Evolutionary conservation across 2,797 vertebrate genomes (phyloP).

Genomic region (Manis javanica): DNA sequence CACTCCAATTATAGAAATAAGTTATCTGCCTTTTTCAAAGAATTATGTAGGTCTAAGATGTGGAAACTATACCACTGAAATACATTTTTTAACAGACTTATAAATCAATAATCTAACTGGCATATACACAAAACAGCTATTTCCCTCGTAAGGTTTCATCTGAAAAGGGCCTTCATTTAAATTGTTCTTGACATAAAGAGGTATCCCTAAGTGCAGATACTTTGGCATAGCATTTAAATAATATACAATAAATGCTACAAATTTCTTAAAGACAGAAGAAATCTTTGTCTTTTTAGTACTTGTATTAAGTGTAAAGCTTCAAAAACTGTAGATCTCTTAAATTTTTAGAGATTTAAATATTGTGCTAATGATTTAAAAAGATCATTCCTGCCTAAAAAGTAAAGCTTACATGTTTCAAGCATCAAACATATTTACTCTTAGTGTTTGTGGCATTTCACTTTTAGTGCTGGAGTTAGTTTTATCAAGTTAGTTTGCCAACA

Average conservation of each 20-base stretch:
- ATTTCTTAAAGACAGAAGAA: constrained; percentile 66
- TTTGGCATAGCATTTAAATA: constrained; percentile 76
- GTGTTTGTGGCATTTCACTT: constrained; percentile 77
- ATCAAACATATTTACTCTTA: constrained; percentile 80
- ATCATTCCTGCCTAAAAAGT: constrained; percentile 74
- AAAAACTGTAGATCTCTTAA: constrained; percentile 72
- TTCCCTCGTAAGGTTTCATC: constrained; percentile 21
- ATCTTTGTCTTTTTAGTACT: constrained; percentile 69
- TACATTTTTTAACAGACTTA: constrained; percentile 3
- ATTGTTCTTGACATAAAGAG: constrained; percentile 57
- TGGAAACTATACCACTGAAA: constrained; percentile 57
- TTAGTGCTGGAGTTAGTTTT: constrained; percentile 78
- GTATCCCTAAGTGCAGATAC: constrained; percentile 70
- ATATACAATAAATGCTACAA: constrained; percentile 65
- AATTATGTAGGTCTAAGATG: not conserved
- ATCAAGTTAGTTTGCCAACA: constrained; percentile 63
- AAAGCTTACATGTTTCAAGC: constrained; percentile 70
- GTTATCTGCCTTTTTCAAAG: constrained; percentile 23
- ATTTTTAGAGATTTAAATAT: constrained; percentile 59
- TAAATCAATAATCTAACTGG: constrained; percentile 9
- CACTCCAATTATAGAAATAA: constrained; percentile 65
- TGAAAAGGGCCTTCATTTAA: constrained; percentile 54
- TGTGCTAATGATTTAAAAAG: constrained; percentile 70
- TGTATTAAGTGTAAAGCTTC: constrained; percentile 81
- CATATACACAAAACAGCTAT: constrained; percentile 38